These are phyloP conservation scores for Adelognathus sp. DNA, from an alignment of 2,888 invertebrate species.

Conservation along the genomic window DNA sequence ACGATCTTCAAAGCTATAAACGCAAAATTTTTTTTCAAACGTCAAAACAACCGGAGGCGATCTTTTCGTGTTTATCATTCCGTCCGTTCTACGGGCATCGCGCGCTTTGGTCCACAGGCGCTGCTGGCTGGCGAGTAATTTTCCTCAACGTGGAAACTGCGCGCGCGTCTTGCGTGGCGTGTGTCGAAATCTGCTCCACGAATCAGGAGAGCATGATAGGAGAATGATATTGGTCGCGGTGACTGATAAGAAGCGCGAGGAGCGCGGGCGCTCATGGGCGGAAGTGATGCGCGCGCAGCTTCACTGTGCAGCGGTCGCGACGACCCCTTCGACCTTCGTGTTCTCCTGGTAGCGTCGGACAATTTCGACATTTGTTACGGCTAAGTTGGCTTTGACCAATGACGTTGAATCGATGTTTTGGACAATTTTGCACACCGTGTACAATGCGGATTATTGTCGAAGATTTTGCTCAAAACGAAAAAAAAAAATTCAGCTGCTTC, in stretches of 20 bases:
- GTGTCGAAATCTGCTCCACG: constrained; percentile 13
- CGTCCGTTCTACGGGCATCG: constrained; percentile 28
- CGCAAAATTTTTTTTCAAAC: constrained; percentile 9
- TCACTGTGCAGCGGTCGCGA: not conserved
- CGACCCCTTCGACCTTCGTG: not conserved
- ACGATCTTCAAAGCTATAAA: not conserved
- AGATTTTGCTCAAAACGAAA: not conserved
- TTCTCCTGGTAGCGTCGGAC: constrained; percentile 24
- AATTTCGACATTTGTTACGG: constrained; percentile 42
- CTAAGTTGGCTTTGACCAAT: constrained; percentile 11
- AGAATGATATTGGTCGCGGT: not conserved
- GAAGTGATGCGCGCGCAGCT: constrained; percentile 6
- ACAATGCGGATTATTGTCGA: not conserved
- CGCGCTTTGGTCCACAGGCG: constrained; percentile 9
- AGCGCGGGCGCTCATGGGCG: not conserved
- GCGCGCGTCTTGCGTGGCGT: constrained; percentile 5
- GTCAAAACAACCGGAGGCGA: constrained; percentile 6
- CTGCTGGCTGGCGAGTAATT: not conserved
- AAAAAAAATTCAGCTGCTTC: not conserved
- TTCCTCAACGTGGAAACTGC: not conserved
- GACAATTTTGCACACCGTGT: not conserved
- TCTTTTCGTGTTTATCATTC: constrained; percentile 20
- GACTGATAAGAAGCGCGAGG: not conserved
- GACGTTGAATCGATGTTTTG: not conserved
- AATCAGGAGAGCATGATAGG: not conserved